Percentiles rank a stretch among this genome's conserved stretches.
These are phyloP conservation scores for Chymomyza amoena DNA, from an alignment of 2,888 invertebrate genomes.

Conservation along the genomic window DNA sequence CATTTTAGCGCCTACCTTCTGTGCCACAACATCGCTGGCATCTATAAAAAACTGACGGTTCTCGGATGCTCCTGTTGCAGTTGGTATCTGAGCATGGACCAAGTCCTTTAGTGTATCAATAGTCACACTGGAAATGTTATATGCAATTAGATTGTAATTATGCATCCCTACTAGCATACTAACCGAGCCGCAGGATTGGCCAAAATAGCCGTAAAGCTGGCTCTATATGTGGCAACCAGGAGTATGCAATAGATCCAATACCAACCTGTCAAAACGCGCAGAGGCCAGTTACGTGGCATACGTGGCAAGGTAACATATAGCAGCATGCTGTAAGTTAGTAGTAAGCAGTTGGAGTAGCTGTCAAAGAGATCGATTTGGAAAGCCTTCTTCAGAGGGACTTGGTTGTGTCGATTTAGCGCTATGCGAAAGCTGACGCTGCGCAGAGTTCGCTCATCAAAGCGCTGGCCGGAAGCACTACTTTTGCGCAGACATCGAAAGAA, in stretches of 20 bases:
- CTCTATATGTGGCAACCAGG: slow-evolving; percentile 88
- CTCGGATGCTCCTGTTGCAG: slow-evolving; percentile 87
- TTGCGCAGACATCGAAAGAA: slow-evolving; percentile 54
- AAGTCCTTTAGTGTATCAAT: slow-evolving; percentile 88
- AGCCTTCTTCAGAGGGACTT: neutral
- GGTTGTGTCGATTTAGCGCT: slow-evolving; percentile 48
- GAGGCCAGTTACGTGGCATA: slow-evolving; percentile 88
- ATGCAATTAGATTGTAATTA: neutral
- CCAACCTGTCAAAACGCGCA: slow-evolving; percentile 90
- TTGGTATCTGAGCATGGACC: slow-evolving; percentile 83
- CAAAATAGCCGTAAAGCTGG: slow-evolving; percentile 91
- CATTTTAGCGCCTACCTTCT: slow-evolving; percentile 84
- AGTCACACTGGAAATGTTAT: slow-evolving; percentile 82
- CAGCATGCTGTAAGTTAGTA: slow-evolving; percentile 90
- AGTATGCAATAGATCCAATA: slow-evolving; percentile 92
- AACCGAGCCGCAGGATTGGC: slow-evolving; percentile 87
- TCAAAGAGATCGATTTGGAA: slow-evolving; percentile 82
- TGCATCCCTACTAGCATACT: slow-evolving; percentile 20
- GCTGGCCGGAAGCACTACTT: neutral
- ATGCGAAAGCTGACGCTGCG: slow-evolving; percentile 64
- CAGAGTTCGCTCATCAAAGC: slow-evolving; percentile 23
- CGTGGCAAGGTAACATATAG: slow-evolving; percentile 88
- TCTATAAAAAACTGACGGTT: slow-evolving; percentile 85
- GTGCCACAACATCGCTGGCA: slow-evolving; percentile 84
- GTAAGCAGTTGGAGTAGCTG: slow-evolving; percentile 85